Percentiles rank a stretch among this genome's conserved stretches.
phyloP scores from a whole-genome alignment of 2,888 invertebrate species.

The Gymnocheta viridis region DNA sequence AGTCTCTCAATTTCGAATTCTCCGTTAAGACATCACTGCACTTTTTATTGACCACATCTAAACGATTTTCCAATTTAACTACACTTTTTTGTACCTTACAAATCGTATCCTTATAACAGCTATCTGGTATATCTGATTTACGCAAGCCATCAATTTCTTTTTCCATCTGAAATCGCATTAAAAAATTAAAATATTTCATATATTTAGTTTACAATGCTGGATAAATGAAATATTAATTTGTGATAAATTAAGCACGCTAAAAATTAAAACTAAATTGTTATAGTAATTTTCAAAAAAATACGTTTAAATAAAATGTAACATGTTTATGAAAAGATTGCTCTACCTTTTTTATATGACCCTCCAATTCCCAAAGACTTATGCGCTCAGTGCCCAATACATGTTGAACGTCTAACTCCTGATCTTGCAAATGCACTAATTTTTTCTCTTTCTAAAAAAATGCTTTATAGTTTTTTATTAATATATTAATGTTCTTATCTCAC shows the following conservation, averaged over 20 bases:
- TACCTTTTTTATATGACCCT: conserved; percentile 83
- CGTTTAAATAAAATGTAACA: background rate
- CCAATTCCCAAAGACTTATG: conserved; percentile 82
- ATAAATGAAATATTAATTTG: too few species aligned
- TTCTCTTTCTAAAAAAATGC: conserved; percentile 74
- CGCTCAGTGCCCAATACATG: conserved; percentile 77
- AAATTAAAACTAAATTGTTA: too few species aligned
- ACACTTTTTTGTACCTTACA: conserved; percentile 83
- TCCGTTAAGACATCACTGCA: conserved; percentile 89
- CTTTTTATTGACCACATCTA: conserved; percentile 89
- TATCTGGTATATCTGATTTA: conserved; percentile 83
- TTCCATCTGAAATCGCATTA: conserved; percentile 74
- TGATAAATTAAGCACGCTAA: too few species aligned
- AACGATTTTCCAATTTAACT: conserved; percentile 87
- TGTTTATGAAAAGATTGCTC: background rate
- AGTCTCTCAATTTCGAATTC: conserved; percentile 88
- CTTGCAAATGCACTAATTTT: conserved; percentile 74
- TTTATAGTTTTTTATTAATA: background rate
- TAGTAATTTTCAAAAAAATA: too few species aligned
- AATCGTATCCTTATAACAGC: conserved; percentile 82
- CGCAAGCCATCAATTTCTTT: conserved; percentile 80
- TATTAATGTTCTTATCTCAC: conserved; percentile 63
- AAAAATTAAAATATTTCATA: too few species aligned
- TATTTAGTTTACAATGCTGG: too few species aligned
- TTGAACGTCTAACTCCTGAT: conserved; percentile 75